phyloP scores from a whole-genome alignment of 2,888 invertebrate genomes.

The Eupsilia transversa region DNA sequence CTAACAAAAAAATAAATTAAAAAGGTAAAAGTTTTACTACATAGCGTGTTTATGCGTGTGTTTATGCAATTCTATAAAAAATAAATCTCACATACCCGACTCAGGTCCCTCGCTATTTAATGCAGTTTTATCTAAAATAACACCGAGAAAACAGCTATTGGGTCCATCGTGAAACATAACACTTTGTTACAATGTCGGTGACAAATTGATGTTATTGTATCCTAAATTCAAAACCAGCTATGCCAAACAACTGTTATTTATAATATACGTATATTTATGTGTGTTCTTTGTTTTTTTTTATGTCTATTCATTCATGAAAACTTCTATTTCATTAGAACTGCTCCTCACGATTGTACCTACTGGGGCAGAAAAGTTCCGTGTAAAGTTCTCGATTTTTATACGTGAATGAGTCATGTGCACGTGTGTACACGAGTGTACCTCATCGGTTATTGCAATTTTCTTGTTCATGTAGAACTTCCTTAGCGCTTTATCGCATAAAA shows the following conservation, averaged over 20 bases:
- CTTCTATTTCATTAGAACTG: background rate
- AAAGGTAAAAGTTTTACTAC: too few species aligned
- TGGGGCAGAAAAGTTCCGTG: constrained; percentile 11
- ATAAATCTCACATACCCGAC: too few species aligned
- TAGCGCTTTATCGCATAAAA: constrained; percentile 25
- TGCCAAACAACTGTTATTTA: background rate
- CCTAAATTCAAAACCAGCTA: background rate
- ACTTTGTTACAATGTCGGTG: background rate
- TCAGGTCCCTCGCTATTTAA: too few species aligned
- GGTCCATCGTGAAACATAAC: background rate
- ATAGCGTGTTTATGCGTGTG: too few species aligned
- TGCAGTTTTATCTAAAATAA: too few species aligned
- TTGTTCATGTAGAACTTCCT: constrained; percentile 38
- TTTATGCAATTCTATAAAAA: too few species aligned
- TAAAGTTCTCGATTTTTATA: constrained; percentile 34
- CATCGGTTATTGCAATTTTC: constrained; percentile 37
- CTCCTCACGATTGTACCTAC: constrained; percentile 7
- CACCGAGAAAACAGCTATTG: too few species aligned
- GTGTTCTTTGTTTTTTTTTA: too few species aligned
- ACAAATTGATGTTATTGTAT: background rate
- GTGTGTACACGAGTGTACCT: constrained; percentile 10
- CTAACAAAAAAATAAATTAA: too few species aligned
- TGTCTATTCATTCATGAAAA: background rate
- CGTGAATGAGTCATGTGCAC: constrained; percentile 12
- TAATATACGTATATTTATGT: background rate